These are phyloP conservation scores for Sphaeridia pumilis DNA, from an alignment of 2,888 invertebrate genomes.

Conservation along the genomic window DNA sequence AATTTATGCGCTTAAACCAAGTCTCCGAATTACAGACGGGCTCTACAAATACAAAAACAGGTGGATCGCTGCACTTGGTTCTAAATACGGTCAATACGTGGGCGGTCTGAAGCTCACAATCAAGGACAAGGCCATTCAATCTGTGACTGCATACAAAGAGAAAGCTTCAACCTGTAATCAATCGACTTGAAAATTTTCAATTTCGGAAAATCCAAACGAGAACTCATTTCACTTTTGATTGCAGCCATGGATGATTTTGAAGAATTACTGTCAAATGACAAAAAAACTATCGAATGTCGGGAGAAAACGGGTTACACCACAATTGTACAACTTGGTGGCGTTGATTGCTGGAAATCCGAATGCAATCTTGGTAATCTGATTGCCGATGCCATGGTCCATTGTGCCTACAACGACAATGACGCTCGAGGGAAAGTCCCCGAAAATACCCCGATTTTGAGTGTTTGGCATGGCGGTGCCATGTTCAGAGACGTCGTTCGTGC, in stretches of 20 bases:
- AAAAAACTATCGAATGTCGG: too few species aligned
- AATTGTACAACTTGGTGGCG: conserved; percentile 10
- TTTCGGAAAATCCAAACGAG: too few species aligned
- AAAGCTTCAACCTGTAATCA: too few species aligned
- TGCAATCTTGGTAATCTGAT: conserved; percentile 33
- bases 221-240: too few species aligned
- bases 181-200: too few species aligned
- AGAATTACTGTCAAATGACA: too few species aligned
- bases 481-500: conserved; percentile 17
- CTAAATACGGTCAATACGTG: conserved; percentile 20
- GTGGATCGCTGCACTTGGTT: conserved; percentile 26
- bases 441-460: conserved; percentile 7
- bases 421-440: neutral
- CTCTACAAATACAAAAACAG: conserved; percentile 1
- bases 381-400: conserved; percentile 32
- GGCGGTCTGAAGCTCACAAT: conserved; percentile 20
- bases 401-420: conserved; percentile 9
- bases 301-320: too few species aligned
- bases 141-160: too few species aligned
- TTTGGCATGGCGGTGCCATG: conserved; percentile 32
- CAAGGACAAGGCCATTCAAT: too few species aligned
- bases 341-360: conserved; percentile 22
- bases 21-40: neutral
- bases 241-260: too few species aligned
- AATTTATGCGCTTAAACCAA: neutral